Evolutionary conservation across 2,797 vertebrate genomes (phyloP), one percentile per base, ranked within the genome.

Genomic region (Lepus oiostolus): DNA sequence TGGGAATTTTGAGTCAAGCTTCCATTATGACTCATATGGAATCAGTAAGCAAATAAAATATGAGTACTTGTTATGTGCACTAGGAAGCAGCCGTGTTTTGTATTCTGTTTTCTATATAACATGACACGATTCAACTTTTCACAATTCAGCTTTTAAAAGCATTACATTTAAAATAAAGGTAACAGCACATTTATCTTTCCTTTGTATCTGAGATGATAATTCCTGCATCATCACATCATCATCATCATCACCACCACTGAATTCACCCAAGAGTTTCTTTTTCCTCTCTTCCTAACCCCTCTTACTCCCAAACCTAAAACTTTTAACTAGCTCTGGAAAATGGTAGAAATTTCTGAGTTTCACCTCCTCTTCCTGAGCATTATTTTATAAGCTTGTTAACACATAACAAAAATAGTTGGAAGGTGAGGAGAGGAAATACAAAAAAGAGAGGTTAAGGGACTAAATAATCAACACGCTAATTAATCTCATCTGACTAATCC

Each of bases 401-500:
- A 75, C 93, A 8, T 80, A 84, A 80, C 54, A 13, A 91, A 47
- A 86, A 86, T 86, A 82, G 71, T 79, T 32, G 88, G 95, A 95
- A 90, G 79, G n/a, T 92, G 62, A 93, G 17, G 42, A 90, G 70
- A 87, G 89, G 32, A 83, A 95, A 21, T 32, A 80, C n/a, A 81
- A 92, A 76, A n/a, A 71, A 50, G 68, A 92, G 74, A 95, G n/a
- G 71, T 88, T 88, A 93, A 93, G 85, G 50, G 77, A 11, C 47
- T 58, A 71, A 84, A 83, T 88, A 94, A 94, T 85, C 82, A 96
- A 86, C 90, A 94, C 12, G 35, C 32, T 83, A 93, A 90, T 88
- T 93, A 96, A 95, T 95, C 88, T 93, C 77, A 77, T 95, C 85
- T 97, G 92, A 94, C 47, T 93, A 96, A 95, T 93, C 47, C 72